Evolutionary conservation across 2,888 invertebrate genomes (phyloP).

Genomic region (Pandemis corylana): DNA sequence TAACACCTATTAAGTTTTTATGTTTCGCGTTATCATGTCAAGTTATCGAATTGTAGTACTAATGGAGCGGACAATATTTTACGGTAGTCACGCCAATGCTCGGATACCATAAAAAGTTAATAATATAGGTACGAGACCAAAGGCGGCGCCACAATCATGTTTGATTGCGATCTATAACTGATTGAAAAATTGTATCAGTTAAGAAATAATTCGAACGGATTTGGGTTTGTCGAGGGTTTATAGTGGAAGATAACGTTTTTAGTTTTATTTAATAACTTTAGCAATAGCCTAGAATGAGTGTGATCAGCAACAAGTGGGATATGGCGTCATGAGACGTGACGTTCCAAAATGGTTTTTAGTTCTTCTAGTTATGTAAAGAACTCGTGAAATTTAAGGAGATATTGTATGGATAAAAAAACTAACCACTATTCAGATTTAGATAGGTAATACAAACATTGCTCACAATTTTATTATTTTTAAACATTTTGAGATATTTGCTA

Average conservation of each 20-base stretch:
- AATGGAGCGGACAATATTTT: background rate
- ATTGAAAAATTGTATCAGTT: constrained; percentile 25
- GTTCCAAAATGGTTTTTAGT: too few species aligned
- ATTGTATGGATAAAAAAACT: too few species aligned
- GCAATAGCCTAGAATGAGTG: too few species aligned
- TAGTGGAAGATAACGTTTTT: background rate
- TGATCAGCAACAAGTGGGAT: too few species aligned
- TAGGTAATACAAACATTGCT: too few species aligned
- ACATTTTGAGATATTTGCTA: too few species aligned
- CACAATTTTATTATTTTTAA: too few species aligned
- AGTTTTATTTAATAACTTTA: too few species aligned
- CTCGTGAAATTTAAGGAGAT: too few species aligned
- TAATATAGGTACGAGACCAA: constrained; percentile 29
- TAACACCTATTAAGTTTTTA: constrained; percentile 21
- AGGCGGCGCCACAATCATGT: constrained; percentile 20
- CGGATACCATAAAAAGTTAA: constrained; percentile 24
- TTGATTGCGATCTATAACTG: constrained; percentile 22
- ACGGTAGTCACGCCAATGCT: constrained; percentile 27
- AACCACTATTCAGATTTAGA: too few species aligned
- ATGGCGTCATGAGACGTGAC: too few species aligned
- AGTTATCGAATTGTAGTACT: constrained; percentile 4
- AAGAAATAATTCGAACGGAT: constrained; percentile 3
- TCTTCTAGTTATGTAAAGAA: too few species aligned
- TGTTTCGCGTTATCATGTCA: constrained; percentile 19
- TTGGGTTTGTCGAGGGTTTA: constrained; percentile 4